Percentiles rank a stretch among this genome's conserved stretches.
phyloP scores from a whole-genome alignment of 2,888 invertebrate genomes.

The Conchocele bisecta region DNA sequence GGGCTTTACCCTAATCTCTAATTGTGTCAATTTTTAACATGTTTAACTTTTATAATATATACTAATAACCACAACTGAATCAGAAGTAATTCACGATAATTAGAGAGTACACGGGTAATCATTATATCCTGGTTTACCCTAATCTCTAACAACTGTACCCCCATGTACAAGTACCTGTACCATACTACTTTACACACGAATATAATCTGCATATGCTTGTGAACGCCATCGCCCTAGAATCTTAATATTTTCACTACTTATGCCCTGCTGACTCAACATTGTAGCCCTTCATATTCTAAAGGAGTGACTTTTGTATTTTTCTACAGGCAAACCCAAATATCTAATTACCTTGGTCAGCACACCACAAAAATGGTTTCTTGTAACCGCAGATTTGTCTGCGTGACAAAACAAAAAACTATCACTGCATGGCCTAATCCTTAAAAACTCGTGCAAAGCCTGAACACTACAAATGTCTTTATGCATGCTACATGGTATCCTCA shows the following conservation, averaged over 20 bases:
- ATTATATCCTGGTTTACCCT: too few relatives aligned
- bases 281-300: constrained; percentile 7
- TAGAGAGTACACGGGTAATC: too few relatives aligned
- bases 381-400: not conserved
- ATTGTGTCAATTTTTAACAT: too few relatives aligned
- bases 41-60: too few relatives aligned
- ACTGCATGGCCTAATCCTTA: not conserved
- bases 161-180: too few relatives aligned
- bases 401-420: constrained; percentile 7
- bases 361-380: constrained; percentile 9
- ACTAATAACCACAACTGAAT: too few relatives aligned
- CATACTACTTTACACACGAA: too few relatives aligned
- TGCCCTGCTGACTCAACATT: not conserved
- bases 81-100: too few relatives aligned
- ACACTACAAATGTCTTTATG: not conserved
- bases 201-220: not conserved
- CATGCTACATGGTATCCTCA: not conserved
- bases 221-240: constrained; percentile 6
- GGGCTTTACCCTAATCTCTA: too few relatives aligned
- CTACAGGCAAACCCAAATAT: not conserved
- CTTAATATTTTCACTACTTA: not conserved
- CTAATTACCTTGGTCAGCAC: not conserved
- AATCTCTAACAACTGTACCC: too few relatives aligned
- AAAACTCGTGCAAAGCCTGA: not conserved
- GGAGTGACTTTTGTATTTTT: not conserved